phyloP scores from a whole-genome alignment of 2,797 vertebrate species.

The Darevskia nairensis region DNA sequence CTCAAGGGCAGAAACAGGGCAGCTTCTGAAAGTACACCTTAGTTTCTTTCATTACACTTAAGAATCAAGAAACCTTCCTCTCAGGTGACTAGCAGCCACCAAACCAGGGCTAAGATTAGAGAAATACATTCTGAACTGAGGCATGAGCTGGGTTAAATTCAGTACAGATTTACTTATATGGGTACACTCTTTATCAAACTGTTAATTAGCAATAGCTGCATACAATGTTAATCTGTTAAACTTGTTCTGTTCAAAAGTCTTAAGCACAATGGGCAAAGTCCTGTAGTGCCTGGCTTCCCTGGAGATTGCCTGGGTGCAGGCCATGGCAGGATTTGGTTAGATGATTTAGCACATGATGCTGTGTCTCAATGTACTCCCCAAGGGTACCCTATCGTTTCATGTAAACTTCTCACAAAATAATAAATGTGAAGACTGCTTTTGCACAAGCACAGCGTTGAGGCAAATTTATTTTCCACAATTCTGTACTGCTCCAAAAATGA shows the following conservation, averaged over 20 bases:
- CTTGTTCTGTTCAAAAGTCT: conserved; percentile 73
- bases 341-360: conserved; percentile 39
- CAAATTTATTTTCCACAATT: conserved; percentile 29
- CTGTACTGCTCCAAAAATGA: conserved; percentile 20
- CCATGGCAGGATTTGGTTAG: conserved; percentile 14
- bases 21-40: background rate
- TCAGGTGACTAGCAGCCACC: background rate
- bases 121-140: background rate
- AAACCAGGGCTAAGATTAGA: conserved; percentile 4
- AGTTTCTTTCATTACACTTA: background rate
- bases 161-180: background rate
- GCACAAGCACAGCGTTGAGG: conserved; percentile 57
- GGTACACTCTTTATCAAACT: conserved; percentile 51
- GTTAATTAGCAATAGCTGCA: conserved; percentile 71
- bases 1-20: background rate
- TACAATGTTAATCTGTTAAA: conserved; percentile 71
- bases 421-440: conserved; percentile 69
- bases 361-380: conserved; percentile 38
- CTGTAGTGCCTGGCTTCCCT: background rate
- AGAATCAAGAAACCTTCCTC: background rate
- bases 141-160: conserved; percentile 9
- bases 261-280: conserved; percentile 78
- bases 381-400: conserved; percentile 48
- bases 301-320: conserved; percentile 30
- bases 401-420: conserved; percentile 54